A percentile compares a stretch with the other conserved stretches of the same genome.
These are phyloP conservation scores for Zaprionus vittiger DNA, from an alignment of 1,140 invertebrate species.

Conservation along the genomic window DNA sequence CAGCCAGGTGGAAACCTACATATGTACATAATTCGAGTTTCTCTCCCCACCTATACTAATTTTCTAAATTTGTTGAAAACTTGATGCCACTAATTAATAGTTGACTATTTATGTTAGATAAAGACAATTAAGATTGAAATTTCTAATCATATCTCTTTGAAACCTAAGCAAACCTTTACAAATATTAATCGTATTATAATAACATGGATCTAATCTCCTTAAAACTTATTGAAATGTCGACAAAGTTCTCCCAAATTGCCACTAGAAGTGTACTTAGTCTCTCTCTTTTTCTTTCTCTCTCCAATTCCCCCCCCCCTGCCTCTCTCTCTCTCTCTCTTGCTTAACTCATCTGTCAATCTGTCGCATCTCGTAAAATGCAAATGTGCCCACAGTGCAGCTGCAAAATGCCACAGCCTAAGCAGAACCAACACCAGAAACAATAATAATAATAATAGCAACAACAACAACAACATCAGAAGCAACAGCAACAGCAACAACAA, in stretches of 20 bases:
- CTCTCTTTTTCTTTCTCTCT: neutral
- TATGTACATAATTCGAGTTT: neutral
- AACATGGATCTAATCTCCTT: too few species aligned
- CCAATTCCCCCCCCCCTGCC: too few species aligned
- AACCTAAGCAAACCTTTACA: too few species aligned
- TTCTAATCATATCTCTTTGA: neutral
- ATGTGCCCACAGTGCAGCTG: conserved; percentile 28
- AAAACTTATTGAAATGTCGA: too few species aligned
- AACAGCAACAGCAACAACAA: conserved; percentile 23
- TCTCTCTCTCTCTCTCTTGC: neutral
- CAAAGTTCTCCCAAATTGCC: too few species aligned
- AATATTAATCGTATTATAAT: too few species aligned
- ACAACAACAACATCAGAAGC: conserved; percentile 18
- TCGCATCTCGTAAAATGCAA: conserved; percentile 2
- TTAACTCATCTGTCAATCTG: conserved; percentile 3
- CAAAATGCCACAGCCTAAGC: conserved; percentile 30
- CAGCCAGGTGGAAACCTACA: neutral
- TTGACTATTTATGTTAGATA: neutral
- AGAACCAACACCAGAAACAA: conserved; percentile 8
- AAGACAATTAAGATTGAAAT: neutral
- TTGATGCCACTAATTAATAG: conserved; percentile 4
- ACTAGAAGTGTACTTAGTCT: neutral
- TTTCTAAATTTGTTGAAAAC: neutral
- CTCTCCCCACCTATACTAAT: neutral
- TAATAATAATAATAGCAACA: conserved; percentile 14